phyloP scores from a whole-genome alignment of 2,888 invertebrate genomes.

The Coelogynopora nodosa region DNA sequence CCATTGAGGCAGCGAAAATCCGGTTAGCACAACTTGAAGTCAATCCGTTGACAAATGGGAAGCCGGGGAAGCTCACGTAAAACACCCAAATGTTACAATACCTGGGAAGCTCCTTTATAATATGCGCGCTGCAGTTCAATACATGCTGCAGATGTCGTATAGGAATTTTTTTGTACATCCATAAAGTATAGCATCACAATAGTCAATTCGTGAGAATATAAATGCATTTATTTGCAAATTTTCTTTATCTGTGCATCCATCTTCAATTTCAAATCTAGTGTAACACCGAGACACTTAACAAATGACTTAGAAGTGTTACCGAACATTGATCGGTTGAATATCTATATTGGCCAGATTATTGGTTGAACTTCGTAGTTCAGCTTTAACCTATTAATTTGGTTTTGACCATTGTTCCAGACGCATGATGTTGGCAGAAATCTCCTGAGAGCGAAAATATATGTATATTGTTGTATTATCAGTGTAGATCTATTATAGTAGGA shows the following conservation, averaged over 20 bases:
- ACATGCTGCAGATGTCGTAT: background rate
- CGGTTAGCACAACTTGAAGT: background rate
- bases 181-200: background rate
- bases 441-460: background rate
- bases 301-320: background rate
- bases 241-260: background rate
- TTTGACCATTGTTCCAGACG: no score
- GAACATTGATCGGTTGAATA: background rate
- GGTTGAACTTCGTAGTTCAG: no score
- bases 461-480: background rate
- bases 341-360: background rate
- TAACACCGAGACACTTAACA: slow-evolving; percentile 14
- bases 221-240: slow-evolving; percentile 2
- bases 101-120: background rate
- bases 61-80: background rate
- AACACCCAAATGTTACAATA: background rate
- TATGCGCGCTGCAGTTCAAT: background rate
- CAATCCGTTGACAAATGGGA: background rate
- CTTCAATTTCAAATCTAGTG: background rate
- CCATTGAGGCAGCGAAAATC: background rate
- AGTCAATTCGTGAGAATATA: background rate
- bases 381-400: no score
- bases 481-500: slow-evolving; percentile 47
- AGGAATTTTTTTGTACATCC: background rate
- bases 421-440: no score